A percentile compares a stretch with the other conserved stretches of the same genome.
These are phyloP conservation scores for Atta cephalotes DNA, from an alignment of 1,140 invertebrate species.

Conservation along the genomic window DNA sequence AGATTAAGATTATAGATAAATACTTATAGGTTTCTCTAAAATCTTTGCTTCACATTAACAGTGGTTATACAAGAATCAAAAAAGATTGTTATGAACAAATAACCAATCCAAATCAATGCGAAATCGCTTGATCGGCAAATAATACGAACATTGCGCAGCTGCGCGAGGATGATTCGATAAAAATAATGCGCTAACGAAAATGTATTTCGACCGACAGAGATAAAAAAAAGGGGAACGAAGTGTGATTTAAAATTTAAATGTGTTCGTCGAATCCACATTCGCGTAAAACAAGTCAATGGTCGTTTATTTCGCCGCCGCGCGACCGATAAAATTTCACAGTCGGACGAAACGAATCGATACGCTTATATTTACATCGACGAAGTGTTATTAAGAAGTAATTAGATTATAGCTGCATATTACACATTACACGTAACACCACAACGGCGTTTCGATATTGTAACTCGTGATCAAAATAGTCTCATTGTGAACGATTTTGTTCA, in stretches of 20 bases:
- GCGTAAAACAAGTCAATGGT: constrained; percentile 56
- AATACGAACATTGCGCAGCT: constrained; percentile 32
- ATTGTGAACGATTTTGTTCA: neutral
- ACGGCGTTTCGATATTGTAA: constrained; percentile 12
- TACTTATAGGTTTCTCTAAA: neutral
- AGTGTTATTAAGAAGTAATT: constrained; percentile 60
- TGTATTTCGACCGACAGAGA: constrained; percentile 19
- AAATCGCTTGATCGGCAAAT: constrained; percentile 45
- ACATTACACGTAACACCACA: neutral
- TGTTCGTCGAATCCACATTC: constrained; percentile 46
- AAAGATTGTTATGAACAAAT: constrained; percentile 2
- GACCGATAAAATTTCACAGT: constrained; percentile 50
- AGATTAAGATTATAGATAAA: neutral
- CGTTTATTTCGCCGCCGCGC: constrained; percentile 40
- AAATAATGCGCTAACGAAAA: constrained; percentile 57
- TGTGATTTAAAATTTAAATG: constrained; percentile 64
- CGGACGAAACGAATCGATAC: constrained; percentile 42
- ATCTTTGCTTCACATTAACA: neutral
- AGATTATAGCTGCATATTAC: constrained; percentile 42
- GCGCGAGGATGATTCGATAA: constrained; percentile 30
- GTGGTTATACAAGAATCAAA: neutral
- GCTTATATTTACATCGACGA: constrained; percentile 45
- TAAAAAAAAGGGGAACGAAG: constrained; percentile 1
- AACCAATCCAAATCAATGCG: constrained; percentile 10
- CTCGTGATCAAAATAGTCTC: constrained; percentile 3